Percentiles rank a stretch among this genome's conserved stretches.
Evolutionary conservation across 2,113 vertebrate species (phyloP).

Genomic region (Ia io): DNA sequence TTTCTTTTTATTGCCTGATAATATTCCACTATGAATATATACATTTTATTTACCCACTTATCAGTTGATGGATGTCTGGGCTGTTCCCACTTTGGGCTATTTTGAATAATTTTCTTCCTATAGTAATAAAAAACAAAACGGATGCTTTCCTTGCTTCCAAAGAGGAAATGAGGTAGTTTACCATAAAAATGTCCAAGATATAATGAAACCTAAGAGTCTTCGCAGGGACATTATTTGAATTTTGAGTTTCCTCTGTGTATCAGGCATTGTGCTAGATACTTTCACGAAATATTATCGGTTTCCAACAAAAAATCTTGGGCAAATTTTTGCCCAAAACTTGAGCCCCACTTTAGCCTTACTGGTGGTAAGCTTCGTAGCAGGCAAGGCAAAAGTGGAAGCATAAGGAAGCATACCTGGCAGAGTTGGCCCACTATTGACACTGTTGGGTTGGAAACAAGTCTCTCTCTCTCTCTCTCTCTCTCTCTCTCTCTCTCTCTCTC

Average conservation of each 20-base stretch:
- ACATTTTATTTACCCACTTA: neutral
- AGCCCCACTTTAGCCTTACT: neutral
- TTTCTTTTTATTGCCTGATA: neutral
- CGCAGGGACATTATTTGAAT: neutral
- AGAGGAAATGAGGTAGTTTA: neutral
- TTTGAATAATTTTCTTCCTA: neutral
- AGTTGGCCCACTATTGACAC: neutral
- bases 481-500: neutral
- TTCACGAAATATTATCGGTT: neutral
- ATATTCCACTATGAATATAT: neutral
- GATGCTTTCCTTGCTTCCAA: neutral
- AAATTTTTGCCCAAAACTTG: conserved; percentile 13
- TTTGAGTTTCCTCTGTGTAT: neutral
- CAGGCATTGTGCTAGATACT: neutral
- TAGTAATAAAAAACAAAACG: neutral
- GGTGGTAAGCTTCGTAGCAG: neutral
- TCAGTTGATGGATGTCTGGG: neutral
- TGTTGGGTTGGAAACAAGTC: neutral
- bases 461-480: neutral
- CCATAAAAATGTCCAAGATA: neutral
- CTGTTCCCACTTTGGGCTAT: neutral
- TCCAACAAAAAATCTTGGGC: conserved; percentile 8
- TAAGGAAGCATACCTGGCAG: neutral
- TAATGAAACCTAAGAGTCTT: neutral
- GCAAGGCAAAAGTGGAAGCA: neutral